phyloP scores from a whole-genome alignment of 2,113 vertebrate species.

The Phyllostomus hastatus region DNA sequence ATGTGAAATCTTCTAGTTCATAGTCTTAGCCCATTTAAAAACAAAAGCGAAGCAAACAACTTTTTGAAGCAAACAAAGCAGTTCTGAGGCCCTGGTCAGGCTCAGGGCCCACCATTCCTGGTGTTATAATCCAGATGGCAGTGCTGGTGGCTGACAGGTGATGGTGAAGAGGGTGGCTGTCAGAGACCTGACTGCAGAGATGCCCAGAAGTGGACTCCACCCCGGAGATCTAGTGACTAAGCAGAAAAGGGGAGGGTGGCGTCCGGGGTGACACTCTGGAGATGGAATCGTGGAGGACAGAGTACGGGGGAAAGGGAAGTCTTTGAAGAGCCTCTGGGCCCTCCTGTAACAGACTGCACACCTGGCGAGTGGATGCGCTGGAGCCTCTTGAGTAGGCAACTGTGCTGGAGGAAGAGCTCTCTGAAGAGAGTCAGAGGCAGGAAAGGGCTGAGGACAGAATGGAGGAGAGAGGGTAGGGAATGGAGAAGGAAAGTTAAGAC shows the following conservation, averaged over 20 bases:
- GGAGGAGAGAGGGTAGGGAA: too few relatives aligned
- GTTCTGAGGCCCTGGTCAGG: neutral
- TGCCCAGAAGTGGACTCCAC: neutral
- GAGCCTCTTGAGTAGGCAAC: neutral
- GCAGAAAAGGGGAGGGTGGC: neutral
- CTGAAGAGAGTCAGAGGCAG: neutral
- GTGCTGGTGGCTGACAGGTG: neutral
- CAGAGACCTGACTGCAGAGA: neutral
- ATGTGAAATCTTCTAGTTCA: neutral
- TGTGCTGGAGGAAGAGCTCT: neutral
- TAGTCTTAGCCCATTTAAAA: neutral
- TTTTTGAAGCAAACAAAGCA: neutral
- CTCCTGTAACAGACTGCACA: neutral
- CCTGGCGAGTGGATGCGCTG: neutral
- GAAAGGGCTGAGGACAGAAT: neutral
- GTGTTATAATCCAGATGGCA: neutral
- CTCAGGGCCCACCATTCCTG: neutral
- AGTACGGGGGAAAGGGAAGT: too few relatives aligned
- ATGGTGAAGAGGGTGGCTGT: neutral
- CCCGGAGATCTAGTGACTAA: neutral
- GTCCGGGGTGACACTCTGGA: neutral
- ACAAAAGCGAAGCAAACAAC: neutral
- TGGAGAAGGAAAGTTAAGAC: neutral
- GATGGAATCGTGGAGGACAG: neutral
- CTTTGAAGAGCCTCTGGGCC: neutral